These are phyloP conservation scores for Drosophila takahashii DNA, from an alignment of 1,140 invertebrate species.

Conservation along the genomic window DNA sequence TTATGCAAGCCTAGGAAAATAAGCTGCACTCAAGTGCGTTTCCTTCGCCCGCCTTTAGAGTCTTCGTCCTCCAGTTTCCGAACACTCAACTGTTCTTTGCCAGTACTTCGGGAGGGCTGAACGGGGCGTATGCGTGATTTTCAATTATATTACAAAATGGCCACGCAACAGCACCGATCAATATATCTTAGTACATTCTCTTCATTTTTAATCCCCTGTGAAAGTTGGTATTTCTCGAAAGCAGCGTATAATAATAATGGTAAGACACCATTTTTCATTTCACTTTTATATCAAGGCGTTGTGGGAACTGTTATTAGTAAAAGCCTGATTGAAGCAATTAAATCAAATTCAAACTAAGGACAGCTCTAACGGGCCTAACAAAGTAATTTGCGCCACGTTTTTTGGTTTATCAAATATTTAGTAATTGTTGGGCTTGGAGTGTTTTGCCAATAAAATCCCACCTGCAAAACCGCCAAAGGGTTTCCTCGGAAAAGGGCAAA, in stretches of 20 bases:
- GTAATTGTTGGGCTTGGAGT: too few species aligned
- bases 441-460: slow-evolving; percentile 4
- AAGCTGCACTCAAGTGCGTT: slow-evolving; percentile 77
- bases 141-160: slow-evolving; percentile 34
- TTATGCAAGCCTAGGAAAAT: slow-evolving; percentile 81
- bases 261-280: too few species aligned
- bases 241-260: too few species aligned
- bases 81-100: slow-evolving; percentile 1
- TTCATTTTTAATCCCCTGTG: not conserved
- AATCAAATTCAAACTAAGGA: too few species aligned
- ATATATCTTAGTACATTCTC: not conserved
- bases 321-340: too few species aligned
- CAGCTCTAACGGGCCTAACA: too few species aligned
- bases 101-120: slow-evolving; percentile 19
- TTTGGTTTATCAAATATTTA: too few species aligned
- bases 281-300: too few species aligned
- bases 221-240: slow-evolving; percentile 2
- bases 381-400: too few species aligned
- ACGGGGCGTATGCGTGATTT: slow-evolving; percentile 44
- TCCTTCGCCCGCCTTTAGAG: slow-evolving; percentile 5
- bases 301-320: too few species aligned
- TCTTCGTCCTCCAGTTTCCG: not conserved
- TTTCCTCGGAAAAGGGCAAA: too few species aligned
- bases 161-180: not conserved
- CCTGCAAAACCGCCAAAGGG: not conserved